Conservation (phyloP, 2,113 vertebrate genomes). For the Oreochromis tanganicae region DNA sequence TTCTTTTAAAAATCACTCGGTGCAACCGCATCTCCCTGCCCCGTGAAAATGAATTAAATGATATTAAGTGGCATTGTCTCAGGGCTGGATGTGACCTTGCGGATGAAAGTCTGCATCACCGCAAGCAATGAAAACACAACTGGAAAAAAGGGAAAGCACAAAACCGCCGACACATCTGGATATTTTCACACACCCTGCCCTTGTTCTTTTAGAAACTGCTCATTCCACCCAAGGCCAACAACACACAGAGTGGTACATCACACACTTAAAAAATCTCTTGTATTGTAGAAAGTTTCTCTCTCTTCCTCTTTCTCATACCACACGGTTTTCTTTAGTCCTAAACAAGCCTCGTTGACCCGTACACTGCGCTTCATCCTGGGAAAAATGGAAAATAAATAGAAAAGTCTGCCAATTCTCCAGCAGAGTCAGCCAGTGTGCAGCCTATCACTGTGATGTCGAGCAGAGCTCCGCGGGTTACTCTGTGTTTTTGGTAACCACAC, state of each 20-base stretch:
- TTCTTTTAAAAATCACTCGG: background rate
- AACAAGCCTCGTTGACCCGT: background rate
- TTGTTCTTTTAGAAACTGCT: constrained; percentile 14
- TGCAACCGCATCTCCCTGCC: background rate
- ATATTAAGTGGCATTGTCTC: constrained; percentile 20
- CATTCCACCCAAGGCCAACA: constrained; percentile 27
- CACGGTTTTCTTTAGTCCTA: constrained; percentile 10
- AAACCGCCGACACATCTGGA: constrained; percentile 59
- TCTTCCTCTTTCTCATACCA: background rate
- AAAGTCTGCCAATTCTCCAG: constrained; percentile 17
- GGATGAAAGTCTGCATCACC: constrained; percentile 13
- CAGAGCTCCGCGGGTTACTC: constrained; percentile 23
- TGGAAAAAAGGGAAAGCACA: constrained; percentile 21
- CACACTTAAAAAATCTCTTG: background rate
- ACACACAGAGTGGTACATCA: background rate
- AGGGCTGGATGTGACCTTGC: constrained; percentile 12
- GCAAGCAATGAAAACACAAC: constrained; percentile 47
- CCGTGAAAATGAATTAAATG: background rate
- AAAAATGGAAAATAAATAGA: constrained; percentile 38
- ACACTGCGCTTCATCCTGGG: background rate
- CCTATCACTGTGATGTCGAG: constrained; percentile 38
- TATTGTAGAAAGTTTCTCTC: background rate
- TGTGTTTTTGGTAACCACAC: constrained; percentile 51
- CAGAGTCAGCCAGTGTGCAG: constrained; percentile 16
- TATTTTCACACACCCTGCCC: constrained; percentile 35